Base-by-base conservation (phyloP, 1,140 invertebrate species). In the Charaxes varanes region DNA sequence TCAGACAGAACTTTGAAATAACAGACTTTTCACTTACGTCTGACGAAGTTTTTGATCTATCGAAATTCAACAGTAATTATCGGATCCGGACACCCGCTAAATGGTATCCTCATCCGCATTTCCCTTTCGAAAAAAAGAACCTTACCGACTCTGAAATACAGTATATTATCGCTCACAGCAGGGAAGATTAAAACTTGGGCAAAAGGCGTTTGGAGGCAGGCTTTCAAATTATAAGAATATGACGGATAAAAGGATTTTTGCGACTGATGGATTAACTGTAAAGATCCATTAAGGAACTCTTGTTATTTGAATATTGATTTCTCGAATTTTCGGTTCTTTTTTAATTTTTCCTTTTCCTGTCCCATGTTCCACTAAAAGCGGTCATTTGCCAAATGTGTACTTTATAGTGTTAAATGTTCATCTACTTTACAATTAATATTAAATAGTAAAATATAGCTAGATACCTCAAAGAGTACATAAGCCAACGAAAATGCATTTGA, bases 91-190 rank as follows among this genome's bases (percentile, higher is more conserved):
- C 63, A 27, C 63, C 60, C 18, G 71, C 42, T 10, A 77, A 78
- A 43, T 80, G 72, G 72, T 80, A 78, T 42, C 27, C 57, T 6
- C 71, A 80, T 38, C 69, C 72, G 8, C 36, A 73, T 30, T 80
- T 76, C 34, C 76, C 70, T 1, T 80, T 77, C 28, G 68, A 77
- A 44, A 80, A 66, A 43, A 71, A 76, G 34, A 70, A 73, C 28
- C 46, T 77, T 28, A 68, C 63, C 2, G 21, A 38, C 1, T 33
- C 18, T 11, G 52, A 77, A 58, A 71, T 77, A 58, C 15, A 68
- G 26, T 44, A 62, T 13, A 64, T 71, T 14, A 69, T 80, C 23
- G 59, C 60, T 27, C 47, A 71, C 19, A 69, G 70, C 14, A 68
- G 50, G 33, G 62, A 76, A 38, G 72, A 77, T 65, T 72, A 50